These are phyloP conservation scores for Odontothrips loti DNA, from an alignment of 2,888 invertebrate genomes.

Conservation along the genomic window DNA sequence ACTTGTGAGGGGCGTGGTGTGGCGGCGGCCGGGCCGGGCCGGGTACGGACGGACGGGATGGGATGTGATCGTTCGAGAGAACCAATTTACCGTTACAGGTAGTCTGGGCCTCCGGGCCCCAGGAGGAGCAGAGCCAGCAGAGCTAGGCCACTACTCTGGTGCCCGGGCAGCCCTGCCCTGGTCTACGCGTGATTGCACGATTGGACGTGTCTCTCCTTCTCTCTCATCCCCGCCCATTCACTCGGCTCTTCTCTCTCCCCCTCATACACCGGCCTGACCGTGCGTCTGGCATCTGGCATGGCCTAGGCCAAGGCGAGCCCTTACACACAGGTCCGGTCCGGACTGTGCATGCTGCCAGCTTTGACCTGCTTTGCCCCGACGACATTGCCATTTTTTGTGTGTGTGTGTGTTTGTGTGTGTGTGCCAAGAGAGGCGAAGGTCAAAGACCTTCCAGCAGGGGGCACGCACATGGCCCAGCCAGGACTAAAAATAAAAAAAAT, in stretches of 20 bases:
- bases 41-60: neutral
- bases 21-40: neutral
- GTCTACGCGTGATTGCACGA: slow-evolving; percentile 21
- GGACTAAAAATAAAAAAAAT: too few relatives aligned
- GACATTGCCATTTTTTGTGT: too few relatives aligned
- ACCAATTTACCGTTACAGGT: slow-evolving; percentile 19
- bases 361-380: too few relatives aligned
- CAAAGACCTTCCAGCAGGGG: neutral
- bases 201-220: neutral
- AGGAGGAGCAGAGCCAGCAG: too few relatives aligned
- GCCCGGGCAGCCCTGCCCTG: neutral
- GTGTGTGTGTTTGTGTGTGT: neutral
- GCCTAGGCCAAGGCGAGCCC: too few relatives aligned
- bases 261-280: too few relatives aligned
- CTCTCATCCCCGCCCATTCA: neutral
- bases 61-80: neutral
- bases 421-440: neutral
- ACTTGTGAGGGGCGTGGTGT: neutral
- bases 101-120: neutral
- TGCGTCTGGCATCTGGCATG: too few relatives aligned
- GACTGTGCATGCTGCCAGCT: too few relatives aligned
- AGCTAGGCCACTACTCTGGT: too few relatives aligned
- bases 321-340: too few relatives aligned
- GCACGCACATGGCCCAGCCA: too few relatives aligned
- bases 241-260: neutral